Conservation (phyloP, 2,797 vertebrate genomes). For the Dryobates pubescens region DNA sequence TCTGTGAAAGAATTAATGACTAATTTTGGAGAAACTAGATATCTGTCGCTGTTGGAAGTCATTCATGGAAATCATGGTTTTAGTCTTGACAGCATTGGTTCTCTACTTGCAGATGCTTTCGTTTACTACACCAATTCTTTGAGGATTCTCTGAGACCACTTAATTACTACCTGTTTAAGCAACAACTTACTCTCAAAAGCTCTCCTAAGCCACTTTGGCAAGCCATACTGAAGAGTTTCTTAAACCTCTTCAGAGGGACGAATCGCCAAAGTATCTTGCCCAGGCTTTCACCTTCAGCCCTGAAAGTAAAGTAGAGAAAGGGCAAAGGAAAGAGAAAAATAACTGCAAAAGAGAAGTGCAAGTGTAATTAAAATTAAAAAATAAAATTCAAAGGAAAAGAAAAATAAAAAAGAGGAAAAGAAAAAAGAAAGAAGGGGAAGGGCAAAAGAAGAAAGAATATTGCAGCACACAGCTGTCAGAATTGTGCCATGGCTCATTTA, state of each 20-base stretch:
- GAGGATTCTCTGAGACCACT: neutral
- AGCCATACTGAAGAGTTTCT: neutral
- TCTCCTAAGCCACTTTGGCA: neutral
- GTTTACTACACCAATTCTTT: neutral
- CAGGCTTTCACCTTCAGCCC: neutral
- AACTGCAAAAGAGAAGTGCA: too few species aligned
- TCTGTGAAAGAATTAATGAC: neutral
- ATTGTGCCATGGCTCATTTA: neutral
- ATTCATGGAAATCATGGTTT: neutral
- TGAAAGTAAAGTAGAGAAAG: neutral
- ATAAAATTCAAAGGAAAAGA: fast-evolving
- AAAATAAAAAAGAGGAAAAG: neutral
- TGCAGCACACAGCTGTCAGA: neutral
- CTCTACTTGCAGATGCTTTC: neutral
- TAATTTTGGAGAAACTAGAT: neutral
- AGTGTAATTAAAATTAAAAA: too few species aligned
- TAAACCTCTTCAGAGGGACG: neutral
- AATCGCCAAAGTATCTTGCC: neutral
- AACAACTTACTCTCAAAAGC: neutral
- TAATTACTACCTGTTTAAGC: neutral
- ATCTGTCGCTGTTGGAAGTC: neutral
- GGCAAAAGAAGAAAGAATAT: neutral
- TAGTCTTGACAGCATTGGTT: neutral
- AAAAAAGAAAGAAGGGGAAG: fast-evolving
- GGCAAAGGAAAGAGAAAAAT: fast-evolving